Evolutionary conservation across 2,888 invertebrate genomes (phyloP), one percentile per base, ranked within the genome.

Genomic region (Cabera pusaria): DNA sequence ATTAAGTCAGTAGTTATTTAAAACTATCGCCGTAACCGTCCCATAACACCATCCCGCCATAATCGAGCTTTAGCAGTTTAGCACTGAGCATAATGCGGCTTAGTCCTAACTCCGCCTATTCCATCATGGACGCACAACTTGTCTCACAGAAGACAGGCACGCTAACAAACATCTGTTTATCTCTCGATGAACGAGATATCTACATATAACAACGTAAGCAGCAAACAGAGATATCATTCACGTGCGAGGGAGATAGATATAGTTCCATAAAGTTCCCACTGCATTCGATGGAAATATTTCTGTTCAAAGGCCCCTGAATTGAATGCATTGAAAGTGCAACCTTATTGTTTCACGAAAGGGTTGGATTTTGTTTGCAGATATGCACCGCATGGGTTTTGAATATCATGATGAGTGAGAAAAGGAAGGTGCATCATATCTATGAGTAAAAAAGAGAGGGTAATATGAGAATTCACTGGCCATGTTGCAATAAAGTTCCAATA

Each of bases 101-200:
- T 57, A 45, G 56, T 11, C 12, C 20, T 64, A 52, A 82, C 87
- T 75, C 80, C 88, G 85, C 88, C 88, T 84, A 65, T 87, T 88
- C 65, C 84, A 82, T 83, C 68, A 88, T 88, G 88, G 87, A 81
- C 79, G 85, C 82, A 80, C 59, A 64, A 59, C 31, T 55, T 62
- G 59, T 66, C 72, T 72, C 72, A 68, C 66, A 69, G 64, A 57
- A 60, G 69, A 70, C 63, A 73, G 71, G 73, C 72, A 77, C 72
- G 64, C 74, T 67, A 70, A 70, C 78, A 72, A 63, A 85, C 73
- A 79, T 80, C 81, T 74, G 72, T 69, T 85, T 82, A 87, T 86
- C 85, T 86, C 83, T 58, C 51, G 52, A 59, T 55, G 76, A 85
- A 80, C 64, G 87, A 83, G 86, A 87, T 87, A 87, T 78, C 86